Conservation (phyloP, 2,113 vertebrate species). For the Tachysurus fulvidraco region DNA sequence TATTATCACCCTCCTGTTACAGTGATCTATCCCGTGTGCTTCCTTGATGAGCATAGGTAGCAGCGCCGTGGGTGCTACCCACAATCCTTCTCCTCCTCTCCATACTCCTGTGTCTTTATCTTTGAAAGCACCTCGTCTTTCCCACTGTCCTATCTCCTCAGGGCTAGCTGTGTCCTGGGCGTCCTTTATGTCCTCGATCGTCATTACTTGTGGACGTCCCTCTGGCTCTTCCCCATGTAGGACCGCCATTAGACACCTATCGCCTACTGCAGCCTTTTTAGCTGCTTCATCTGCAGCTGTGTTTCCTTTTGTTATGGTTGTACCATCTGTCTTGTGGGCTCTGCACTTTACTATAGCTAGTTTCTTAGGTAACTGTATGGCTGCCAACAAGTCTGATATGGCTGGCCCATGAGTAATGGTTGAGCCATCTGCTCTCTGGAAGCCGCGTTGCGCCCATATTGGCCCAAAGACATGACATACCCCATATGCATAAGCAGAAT, state of each 20-base stretch:
- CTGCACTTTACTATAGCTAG: neutral
- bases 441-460: neutral
- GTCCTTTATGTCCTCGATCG: no score
- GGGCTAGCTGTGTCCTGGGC: no score
- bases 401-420: neutral
- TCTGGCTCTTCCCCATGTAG: no score
- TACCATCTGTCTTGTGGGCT: neutral
- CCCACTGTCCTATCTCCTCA: no score
- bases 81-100: no score
- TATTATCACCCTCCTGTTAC: no score
- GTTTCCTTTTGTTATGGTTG: fast-evolving
- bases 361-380: neutral
- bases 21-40: no score
- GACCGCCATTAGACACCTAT: neutral
- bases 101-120: no score
- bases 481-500: neutral
- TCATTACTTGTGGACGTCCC: no score
- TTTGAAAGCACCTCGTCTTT: no score
- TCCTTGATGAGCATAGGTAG: no score
- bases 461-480: neutral
- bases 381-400: neutral
- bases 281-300: neutral
- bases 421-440: neutral
- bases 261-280: neutral
- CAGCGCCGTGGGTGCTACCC: no score